Base-by-base conservation (phyloP, 2,888 invertebrate genomes). In the Ischnura elegans region DNA sequence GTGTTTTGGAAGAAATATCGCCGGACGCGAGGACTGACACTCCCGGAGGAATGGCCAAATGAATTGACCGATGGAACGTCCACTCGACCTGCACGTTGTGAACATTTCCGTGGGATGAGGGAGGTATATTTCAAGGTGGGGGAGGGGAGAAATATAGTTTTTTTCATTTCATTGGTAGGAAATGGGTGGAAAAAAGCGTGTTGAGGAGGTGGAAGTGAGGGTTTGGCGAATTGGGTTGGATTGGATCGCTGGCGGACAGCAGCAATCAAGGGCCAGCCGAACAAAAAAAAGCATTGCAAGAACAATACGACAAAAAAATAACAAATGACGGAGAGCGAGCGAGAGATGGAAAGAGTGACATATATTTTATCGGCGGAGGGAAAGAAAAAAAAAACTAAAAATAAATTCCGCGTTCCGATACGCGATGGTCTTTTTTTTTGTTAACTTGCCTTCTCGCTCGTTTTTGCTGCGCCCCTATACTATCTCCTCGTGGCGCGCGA, bases 41-140 rank as follows among this genome's bases (percentile, higher is more conserved):
- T 25, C 61, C 61, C 66, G 90, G 61, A 43, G 90, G 47, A 90
- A 45, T 90, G 87, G 36, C 61, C 90, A 90, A 90, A 90, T 90
- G 90, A 55, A 90, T 90, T 90, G 90, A 90, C 25, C 90, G 66
- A 90, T 90, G 90, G 90, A 55, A 55, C 36, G 61, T 76, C 36
- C 76, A 13, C 36, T 76, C 13, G 0, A 29, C 1, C 42, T 43
- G 43, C 36, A 43, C 36, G 42, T 16, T 13, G 51, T 8, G 87
- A 36, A 2, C 29, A 29, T n/a, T 47, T n/a, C n/a, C n/a, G 87
- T 47, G 29, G 19, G 19, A 47, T 19, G 87, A 16, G 45, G 86
- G 85, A 10, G 86, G 45, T 16, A 4, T 16, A 29, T 66, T 66
- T n/a, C 29, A 29, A 6, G 66, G 36, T 0, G 76, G 76, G 76